Conservation (phyloP, 2,113 vertebrate species). For the Oostethus manadensis region DNA sequence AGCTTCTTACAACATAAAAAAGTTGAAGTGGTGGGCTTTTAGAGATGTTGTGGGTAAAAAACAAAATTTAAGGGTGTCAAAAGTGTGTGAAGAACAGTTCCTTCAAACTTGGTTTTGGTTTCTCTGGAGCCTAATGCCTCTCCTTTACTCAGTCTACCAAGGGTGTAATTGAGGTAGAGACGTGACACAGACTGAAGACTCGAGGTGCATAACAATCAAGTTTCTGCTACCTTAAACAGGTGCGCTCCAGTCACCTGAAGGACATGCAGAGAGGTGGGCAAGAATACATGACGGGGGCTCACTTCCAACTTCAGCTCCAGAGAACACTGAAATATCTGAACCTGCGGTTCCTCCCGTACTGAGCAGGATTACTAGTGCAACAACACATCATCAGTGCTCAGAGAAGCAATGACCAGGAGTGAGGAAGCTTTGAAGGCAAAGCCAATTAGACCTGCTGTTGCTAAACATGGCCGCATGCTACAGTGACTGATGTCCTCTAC, state of each 20-base stretch:
- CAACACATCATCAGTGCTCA: constrained; percentile 39
- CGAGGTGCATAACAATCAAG: constrained; percentile 45
- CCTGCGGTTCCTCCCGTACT: too few species aligned
- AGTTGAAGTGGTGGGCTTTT: constrained; percentile 6
- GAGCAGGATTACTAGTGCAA: too few species aligned
- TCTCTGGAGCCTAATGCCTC: constrained; percentile 12
- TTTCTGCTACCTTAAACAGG: constrained; percentile 44
- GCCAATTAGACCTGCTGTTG: constrained; percentile 45
- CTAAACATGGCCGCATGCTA: constrained; percentile 1
- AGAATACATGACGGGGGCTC: constrained; percentile 1
- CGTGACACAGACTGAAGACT: constrained; percentile 10
- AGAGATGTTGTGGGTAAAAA: constrained; percentile 1
- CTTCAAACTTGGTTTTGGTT: constrained; percentile 19
- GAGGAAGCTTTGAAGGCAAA: constrained; percentile 37
- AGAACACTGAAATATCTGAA: too few species aligned
- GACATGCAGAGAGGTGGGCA: constrained; percentile 12
- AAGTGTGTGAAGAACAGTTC: constrained; percentile 2
- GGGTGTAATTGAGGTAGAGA: constrained; percentile 23
- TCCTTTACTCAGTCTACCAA: constrained; percentile 27
- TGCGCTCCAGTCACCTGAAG: constrained; percentile 56
- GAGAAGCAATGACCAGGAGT: constrained; percentile 23
- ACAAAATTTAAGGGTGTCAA: constrained; percentile 11
- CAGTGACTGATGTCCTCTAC: constrained; percentile 42
- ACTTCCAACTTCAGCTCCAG: constrained; percentile 20
- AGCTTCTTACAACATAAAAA: constrained; percentile 1